phyloP scores from a whole-genome alignment of 1,140 invertebrate genomes.

The Drosophila ohnishii region DNA sequence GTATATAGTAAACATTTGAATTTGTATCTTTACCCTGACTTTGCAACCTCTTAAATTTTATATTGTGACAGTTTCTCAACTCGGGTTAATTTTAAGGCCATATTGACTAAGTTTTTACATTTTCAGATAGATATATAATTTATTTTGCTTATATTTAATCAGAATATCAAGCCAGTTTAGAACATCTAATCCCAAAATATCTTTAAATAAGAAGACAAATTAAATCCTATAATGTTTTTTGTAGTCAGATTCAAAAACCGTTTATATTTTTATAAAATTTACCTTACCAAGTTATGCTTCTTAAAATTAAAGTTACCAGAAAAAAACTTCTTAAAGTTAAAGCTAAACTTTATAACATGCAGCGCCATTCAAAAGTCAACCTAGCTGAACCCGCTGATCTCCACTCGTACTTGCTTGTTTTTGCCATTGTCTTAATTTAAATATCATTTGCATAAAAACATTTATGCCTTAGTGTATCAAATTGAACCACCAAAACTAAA shows the following conservation, averaged over 20 bases:
- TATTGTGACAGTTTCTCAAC: too few relatives aligned
- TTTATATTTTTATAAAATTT: neutral
- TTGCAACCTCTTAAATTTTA: too few relatives aligned
- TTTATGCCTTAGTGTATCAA: slow-evolving; percentile 67
- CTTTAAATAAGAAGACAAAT: neutral
- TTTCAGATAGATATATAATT: too few relatives aligned
- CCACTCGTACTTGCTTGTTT: slow-evolving; percentile 54
- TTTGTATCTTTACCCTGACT: too few relatives aligned
- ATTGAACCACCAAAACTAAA: slow-evolving; percentile 57
- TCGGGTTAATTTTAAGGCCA: too few relatives aligned
- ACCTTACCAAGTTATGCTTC: too few relatives aligned
- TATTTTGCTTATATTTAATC: too few relatives aligned
- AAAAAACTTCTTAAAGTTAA: neutral
- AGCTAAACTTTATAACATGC: neutral
- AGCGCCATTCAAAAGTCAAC: slow-evolving; percentile 17
- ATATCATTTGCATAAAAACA: slow-evolving; percentile 75
- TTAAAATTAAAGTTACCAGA: too few relatives aligned
- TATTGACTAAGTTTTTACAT: too few relatives aligned
- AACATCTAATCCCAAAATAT: neutral
- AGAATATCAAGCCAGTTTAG: too few relatives aligned
- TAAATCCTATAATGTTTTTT: neutral
- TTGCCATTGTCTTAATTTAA: slow-evolving; percentile 64
- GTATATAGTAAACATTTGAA: too few relatives aligned
- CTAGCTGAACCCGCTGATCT: neutral
- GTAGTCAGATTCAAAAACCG: neutral